Base-by-base conservation (phyloP, 2,888 invertebrate species). In the Quadriops clusia region DNA sequence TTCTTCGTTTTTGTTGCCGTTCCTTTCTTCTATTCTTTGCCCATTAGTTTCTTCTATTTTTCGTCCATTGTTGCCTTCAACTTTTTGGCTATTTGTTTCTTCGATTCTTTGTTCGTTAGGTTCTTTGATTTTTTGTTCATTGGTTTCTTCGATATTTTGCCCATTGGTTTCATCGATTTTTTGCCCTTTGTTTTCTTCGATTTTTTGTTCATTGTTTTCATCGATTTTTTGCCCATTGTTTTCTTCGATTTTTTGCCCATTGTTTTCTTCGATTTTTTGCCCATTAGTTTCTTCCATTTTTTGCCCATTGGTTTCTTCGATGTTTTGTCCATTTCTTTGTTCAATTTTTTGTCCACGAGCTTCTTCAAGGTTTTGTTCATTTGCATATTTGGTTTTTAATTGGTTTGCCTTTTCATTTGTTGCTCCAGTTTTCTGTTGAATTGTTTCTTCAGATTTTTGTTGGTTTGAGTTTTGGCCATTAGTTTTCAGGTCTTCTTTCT, bases 211-310 rank as follows among this genome's bases (percentile, higher is more conserved):
- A 10, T 30, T 17, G 10, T 23, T 28, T 13, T 22, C 5, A 27
- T 13, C 22, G 5, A 6, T 30, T 13, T 23, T 12, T 14, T 33
- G 14, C 7, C 28, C 34, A 6, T 14, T 11, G 16, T 35, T 36
- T 21, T 38, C 32, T 12, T 22, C 21, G 26, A 22, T 34, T 16
- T 30, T 30, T 20, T 36, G 26, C 21, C 24, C 33, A 2, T 28
- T 23, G 9, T 31, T 29, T 16, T 28, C 20, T 32, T 17, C 9
- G 20, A 16, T 17, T 26, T 25, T 25, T 21, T 10, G 21, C 12
- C 31, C 27, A 10, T 17, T 12, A n/a, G 30, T 16, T 13, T 11
- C 21, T 17, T 30, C 20, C 12, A 20, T 21, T 6, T 12, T n/a
- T n/a, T n/a, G n/a, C n/a, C n/a, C n/a, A n/a, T n/a, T n/a, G n/a